Evolutionary conservation across 2,113 vertebrate species (phyloP), one percentile per base, ranked within the genome.

Genomic region (Onychostruthus taczanowskii): DNA sequence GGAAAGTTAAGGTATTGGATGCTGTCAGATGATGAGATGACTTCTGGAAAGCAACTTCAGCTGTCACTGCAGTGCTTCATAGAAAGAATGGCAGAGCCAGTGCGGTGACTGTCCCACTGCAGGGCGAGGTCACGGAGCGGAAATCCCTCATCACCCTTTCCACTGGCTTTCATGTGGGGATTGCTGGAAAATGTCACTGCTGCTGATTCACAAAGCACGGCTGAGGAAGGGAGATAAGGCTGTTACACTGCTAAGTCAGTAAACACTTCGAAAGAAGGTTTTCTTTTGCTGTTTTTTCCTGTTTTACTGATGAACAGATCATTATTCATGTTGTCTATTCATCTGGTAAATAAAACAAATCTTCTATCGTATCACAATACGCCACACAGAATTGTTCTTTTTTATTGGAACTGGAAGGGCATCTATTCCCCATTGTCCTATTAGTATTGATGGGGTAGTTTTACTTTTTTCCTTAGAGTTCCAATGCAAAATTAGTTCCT

Each of bases 211-310:
- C 96, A 97, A 93, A 97, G 87, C 85, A 96, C 35, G 86, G 85
- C 97, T 96, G 97, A 97, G 97, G 97, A 98, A 98, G 81, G 84
- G 94, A 97, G 98, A 98, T 97, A 98, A 98, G 96, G 91, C 49
- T 89, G 70, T 50, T 64, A 87, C 49, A 87, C n/a, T 97, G 91
- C 83, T 94, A 74, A 85, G 68, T 84, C 92, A 96, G 95, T 96
- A 96, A 97, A 96, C 31, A 94, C n/a, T 88, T 80, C 6, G 73
- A 85, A 94, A 90, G 39, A 72, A 76, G 15, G 26, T 78, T 83
- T 80, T 85, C 63, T 84, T 53, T 73, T 82, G 30, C 31, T 85
- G 4, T 85, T 93, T 94, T 91, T 96, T 96, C 89, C 95, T 94
- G 89, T 62, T 96, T 94, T 81, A 76, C 37, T 53, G 61, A 41